Evolutionary conservation across 2,888 invertebrate genomes (phyloP).

Genomic region (Cistogaster globosa): DNA sequence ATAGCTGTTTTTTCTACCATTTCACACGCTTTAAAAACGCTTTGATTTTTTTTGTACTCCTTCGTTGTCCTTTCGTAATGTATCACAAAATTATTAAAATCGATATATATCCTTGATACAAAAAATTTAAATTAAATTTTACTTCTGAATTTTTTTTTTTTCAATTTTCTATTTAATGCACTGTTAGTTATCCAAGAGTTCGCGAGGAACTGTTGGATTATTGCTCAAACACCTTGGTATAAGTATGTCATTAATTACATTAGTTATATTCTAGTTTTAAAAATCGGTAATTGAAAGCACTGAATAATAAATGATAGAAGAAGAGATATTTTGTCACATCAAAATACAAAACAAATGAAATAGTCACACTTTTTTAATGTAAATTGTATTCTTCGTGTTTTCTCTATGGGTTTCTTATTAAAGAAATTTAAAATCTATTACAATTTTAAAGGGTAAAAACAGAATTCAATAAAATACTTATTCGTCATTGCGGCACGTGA

Average conservation of each 20-base stretch:
- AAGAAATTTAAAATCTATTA: conserved; percentile 50
- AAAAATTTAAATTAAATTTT: conserved; percentile 18
- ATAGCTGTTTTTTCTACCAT: background rate
- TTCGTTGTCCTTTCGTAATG: conserved; percentile 30
- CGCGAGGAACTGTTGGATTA: conserved; percentile 79
- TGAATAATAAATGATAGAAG: conserved; percentile 53
- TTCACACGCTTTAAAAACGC: background rate
- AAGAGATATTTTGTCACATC: background rate
- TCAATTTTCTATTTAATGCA: conserved; percentile 62
- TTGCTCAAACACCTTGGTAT: conserved; percentile 75
- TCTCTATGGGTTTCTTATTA: background rate
- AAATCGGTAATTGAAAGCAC: conserved; percentile 78
- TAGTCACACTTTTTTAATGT: conserved; percentile 47
- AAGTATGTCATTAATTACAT: conserved; percentile 81
- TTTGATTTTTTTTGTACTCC: conserved; percentile 27
- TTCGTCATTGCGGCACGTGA: conserved; percentile 34
- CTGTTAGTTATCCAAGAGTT: conserved; percentile 79
- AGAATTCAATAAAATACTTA: conserved; percentile 16
- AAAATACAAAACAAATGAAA: conserved; percentile 3
- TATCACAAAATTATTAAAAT: conserved; percentile 13
- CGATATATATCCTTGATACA: conserved; percentile 25
- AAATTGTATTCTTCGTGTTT: conserved; percentile 8
- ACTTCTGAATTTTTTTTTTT: conserved; percentile 1
- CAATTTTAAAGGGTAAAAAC: conserved; percentile 41
- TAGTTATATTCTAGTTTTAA: conserved; percentile 73